Percentiles rank a stretch among this genome's conserved stretches.
phyloP scores from a whole-genome alignment of 2,113 vertebrate genomes.

The Anarrhichthys ocellatus region DNA sequence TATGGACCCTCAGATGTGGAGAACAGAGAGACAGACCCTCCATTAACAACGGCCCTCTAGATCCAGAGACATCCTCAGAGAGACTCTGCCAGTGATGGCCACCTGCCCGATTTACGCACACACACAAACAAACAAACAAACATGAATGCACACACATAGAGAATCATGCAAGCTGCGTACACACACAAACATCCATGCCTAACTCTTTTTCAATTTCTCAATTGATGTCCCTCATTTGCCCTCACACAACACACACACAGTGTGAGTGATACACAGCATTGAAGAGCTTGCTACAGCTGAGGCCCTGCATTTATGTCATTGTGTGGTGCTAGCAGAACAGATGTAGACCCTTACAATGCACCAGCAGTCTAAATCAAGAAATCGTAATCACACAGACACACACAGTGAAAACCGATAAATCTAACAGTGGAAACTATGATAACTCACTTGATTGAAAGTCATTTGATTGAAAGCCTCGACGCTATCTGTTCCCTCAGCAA shows the following conservation, averaged over 20 bases:
- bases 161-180: conserved; percentile 22
- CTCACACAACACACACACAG: not conserved
- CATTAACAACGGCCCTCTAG: conserved; percentile 68
- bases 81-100: conserved; percentile 64
- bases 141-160: conserved; percentile 1
- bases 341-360: conserved; percentile 22
- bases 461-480: conserved; percentile 33
- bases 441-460: conserved; percentile 4
- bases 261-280: conserved; percentile 52
- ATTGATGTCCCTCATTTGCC: conserved; percentile 11
- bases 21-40: conserved; percentile 64
- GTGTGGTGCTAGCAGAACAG: conserved; percentile 30
- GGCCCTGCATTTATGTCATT: conserved; percentile 42
- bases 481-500: conserved; percentile 20
- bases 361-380: conserved; percentile 30
- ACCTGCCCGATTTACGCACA: conserved; percentile 53
- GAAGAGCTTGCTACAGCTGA: conserved; percentile 47
- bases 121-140: conserved; percentile 21
- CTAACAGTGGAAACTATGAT: conserved; percentile 24
- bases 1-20: conserved; percentile 69
- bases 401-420: conserved; percentile 20
- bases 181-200: conserved; percentile 33
- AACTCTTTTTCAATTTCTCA: conserved; percentile 20
- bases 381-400: conserved; percentile 9
- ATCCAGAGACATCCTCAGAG: conserved; percentile 58